phyloP scores from a whole-genome alignment of 2,888 invertebrate species.

The Mimas tiliae region DNA sequence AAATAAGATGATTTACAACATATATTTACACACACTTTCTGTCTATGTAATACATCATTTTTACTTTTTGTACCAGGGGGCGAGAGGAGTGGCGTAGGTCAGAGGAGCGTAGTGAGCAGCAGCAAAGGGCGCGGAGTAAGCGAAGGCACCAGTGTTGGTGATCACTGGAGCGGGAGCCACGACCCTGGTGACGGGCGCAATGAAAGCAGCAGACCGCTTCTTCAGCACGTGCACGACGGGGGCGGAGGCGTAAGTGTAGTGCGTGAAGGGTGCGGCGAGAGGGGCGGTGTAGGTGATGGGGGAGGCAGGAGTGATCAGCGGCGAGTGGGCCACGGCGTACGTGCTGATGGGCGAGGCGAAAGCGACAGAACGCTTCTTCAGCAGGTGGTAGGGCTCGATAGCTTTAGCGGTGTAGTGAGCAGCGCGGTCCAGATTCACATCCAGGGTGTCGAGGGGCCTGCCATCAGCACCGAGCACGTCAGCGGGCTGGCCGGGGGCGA shows the following conservation, averaged over 20 bases:
- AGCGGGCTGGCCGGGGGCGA: conserved; percentile 71
- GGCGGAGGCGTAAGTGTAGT: conserved; percentile 27
- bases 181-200: conserved; percentile 34
- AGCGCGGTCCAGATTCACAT: conserved; percentile 73
- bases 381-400: conserved; percentile 53
- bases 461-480: conserved; percentile 70
- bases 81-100: conserved; percentile 48
- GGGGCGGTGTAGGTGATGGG: conserved; percentile 42
- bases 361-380: conserved; percentile 64
- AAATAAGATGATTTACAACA: no score
- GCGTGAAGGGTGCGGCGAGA: conserved; percentile 26
- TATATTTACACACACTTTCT: not conserved
- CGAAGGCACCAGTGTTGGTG: conserved; percentile 39
- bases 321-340: conserved; percentile 42
- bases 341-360: conserved; percentile 33
- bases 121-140: conserved; percentile 38
- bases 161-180: conserved; percentile 36
- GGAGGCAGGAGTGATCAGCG: conserved; percentile 44
- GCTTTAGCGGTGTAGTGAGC: conserved; percentile 66
- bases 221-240: conserved; percentile 35
- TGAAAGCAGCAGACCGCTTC: conserved; percentile 10
- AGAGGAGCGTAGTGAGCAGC: conserved; percentile 43
- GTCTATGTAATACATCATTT: not conserved
- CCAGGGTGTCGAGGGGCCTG: conserved; percentile 73
- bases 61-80: conserved; percentile 44